phyloP scores from a whole-genome alignment of 2,888 invertebrate species.

The Stratiomys singularior region DNA sequence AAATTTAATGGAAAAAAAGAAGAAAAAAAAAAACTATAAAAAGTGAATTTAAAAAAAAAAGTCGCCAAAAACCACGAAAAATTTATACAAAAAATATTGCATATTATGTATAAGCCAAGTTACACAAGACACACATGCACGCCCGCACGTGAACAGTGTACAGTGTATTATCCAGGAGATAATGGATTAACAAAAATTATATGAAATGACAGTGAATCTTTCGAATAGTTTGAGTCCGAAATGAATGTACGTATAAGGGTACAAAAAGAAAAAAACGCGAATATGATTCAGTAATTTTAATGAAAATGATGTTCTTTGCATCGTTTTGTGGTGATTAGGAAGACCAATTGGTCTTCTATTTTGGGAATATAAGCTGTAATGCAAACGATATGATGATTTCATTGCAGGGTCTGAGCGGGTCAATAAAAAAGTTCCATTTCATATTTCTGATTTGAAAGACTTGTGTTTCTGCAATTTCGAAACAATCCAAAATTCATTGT shows the following conservation, averaged over 20 bases:
- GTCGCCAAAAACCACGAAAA: not conserved
- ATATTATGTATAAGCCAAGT: slow-evolving; percentile 19
- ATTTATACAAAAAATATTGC: slow-evolving; percentile 22
- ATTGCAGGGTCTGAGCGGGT: too few species aligned
- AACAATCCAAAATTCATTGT: too few species aligned
- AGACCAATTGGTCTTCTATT: too few species aligned
- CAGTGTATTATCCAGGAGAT: slow-evolving; percentile 29
- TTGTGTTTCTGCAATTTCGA: too few species aligned
- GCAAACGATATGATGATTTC: too few species aligned
- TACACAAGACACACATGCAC: slow-evolving; percentile 1
- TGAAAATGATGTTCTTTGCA: too few species aligned
- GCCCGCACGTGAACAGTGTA: slow-evolving; percentile 8
- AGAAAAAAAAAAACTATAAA: slow-evolving; percentile 21
- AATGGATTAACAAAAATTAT: not conserved
- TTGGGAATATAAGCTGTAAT: too few species aligned
- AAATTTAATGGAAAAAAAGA: slow-evolving; percentile 9
- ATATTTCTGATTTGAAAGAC: too few species aligned
- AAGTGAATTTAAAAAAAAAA: slow-evolving; percentile 26
- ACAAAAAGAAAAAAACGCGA: not conserved
- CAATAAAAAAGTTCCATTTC: too few species aligned
- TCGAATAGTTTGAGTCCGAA: not conserved
- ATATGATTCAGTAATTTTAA: not conserved
- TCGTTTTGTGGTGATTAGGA: too few species aligned
- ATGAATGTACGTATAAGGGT: not conserved
- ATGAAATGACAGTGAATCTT: not conserved